Conservation (phyloP, 2,797 vertebrate species). For the Eupleurogrammus muticus region DNA sequence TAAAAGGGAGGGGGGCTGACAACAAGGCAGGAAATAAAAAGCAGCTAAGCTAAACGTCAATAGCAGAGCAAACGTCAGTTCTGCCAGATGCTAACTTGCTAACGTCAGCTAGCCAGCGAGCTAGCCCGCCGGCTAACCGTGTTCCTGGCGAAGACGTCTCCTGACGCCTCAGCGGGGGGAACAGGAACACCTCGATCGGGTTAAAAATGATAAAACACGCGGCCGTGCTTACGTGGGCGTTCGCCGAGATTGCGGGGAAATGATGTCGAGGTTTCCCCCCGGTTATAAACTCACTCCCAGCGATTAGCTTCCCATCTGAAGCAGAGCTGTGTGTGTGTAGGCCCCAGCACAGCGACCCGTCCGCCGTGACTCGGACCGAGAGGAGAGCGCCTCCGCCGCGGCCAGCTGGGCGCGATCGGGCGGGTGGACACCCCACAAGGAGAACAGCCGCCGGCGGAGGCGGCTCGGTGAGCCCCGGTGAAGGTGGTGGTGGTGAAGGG, state of each 20-base stretch:
- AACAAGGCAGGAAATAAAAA: constrained; percentile 70
- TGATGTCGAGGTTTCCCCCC: neutral
- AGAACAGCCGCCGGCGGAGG: constrained; percentile 31
- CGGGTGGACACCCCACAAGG: constrained; percentile 53
- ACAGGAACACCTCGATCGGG: neutral
- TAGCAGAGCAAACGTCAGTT: constrained; percentile 69
- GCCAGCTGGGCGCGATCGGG: constrained; percentile 57
- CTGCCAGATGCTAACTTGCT: constrained; percentile 62
- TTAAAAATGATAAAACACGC: neutral
- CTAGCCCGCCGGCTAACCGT: constrained; percentile 61
- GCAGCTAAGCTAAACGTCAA: constrained; percentile 73
- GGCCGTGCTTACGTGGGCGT: accelerated
- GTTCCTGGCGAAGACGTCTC: constrained; percentile 22
- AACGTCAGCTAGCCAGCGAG: constrained; percentile 62
- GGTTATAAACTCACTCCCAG: neutral
- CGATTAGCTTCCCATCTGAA: constrained; percentile 12
- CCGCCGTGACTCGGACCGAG: constrained; percentile 61
- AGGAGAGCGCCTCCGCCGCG: constrained; percentile 67
- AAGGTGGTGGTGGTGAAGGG: too few species aligned
- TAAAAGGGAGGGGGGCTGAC: constrained; percentile 23
- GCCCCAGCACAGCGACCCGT: constrained; percentile 71
- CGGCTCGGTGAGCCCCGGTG: too few species aligned
- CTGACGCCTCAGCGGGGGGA: neutral
- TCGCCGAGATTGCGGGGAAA: too few species aligned
- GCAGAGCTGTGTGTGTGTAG: constrained; percentile 44